Percentiles rank a stretch among this genome's conserved stretches.
Evolutionary conservation across 1,140 invertebrate genomes (phyloP).

Genomic region (Drosophila erecta): DNA sequence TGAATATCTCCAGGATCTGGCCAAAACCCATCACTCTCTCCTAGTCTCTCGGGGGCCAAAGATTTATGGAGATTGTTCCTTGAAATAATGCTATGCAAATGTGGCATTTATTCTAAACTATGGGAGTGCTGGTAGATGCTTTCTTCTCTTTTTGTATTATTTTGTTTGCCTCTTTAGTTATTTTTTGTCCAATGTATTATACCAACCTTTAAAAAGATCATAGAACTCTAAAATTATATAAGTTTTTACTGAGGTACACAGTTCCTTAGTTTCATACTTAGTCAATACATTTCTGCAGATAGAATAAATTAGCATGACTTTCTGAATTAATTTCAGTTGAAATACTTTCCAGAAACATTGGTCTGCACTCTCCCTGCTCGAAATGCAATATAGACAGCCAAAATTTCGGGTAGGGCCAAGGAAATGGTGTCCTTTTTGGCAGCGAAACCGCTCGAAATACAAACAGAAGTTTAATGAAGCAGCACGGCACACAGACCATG

Average conservation of each 20-base stretch:
- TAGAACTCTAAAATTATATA: too few species aligned
- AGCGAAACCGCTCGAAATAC: slow-evolving; percentile 32
- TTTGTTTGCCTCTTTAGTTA: neutral
- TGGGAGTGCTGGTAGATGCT: neutral
- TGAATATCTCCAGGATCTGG: slow-evolving; percentile 7
- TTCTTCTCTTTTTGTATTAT: neutral
- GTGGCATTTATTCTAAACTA: slow-evolving; percentile 3
- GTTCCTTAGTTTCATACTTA: too few species aligned
- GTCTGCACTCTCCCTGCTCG: neutral
- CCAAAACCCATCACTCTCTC: slow-evolving; percentile 4
- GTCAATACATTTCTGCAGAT: neutral
- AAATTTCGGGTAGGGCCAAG: neutral
- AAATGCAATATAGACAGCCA: slow-evolving; percentile 6
- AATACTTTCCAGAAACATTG: neutral
- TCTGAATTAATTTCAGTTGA: neutral
- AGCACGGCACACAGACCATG: slow-evolving; percentile 35
- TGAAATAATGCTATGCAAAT: slow-evolving; percentile 45
- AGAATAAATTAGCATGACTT: neutral
- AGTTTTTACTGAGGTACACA: too few species aligned
- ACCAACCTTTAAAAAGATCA: too few species aligned
- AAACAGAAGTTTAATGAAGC: slow-evolving; percentile 74
- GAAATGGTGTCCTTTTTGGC: slow-evolving; percentile 20
- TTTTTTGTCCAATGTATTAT: too few species aligned
- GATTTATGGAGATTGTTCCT: slow-evolving; percentile 74
- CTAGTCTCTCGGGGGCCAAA: slow-evolving; percentile 30